Conservation (phyloP, 2,888 invertebrate species). For the Lasioglossum pauxillum region DNA sequence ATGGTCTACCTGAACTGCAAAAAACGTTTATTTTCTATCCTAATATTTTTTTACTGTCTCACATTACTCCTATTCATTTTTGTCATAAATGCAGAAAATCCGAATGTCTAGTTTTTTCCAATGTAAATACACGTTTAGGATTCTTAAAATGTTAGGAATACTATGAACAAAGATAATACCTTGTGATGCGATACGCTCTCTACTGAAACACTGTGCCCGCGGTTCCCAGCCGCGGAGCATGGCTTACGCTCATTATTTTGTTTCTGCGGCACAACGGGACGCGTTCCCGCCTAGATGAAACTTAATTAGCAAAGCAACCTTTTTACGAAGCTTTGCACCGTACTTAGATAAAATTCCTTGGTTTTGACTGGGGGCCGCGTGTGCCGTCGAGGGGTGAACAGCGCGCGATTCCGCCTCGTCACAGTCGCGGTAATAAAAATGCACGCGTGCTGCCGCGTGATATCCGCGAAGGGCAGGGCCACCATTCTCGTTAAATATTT, state of each 20-base stretch:
- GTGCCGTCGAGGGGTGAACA: not conserved
- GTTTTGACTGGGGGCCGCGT: not conserved
- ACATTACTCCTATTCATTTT: no score
- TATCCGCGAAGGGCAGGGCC: constrained; percentile 55
- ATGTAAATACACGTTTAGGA: not conserved
- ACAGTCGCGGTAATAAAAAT: constrained; percentile 38
- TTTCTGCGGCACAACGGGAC: not conserved
- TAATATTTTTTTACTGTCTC: no score
- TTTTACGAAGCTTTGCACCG: constrained; percentile 5
- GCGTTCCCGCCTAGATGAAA: not conserved
- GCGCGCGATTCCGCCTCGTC: constrained; percentile 19
- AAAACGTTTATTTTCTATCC: no score
- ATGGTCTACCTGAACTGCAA: no score
- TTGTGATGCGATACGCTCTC: not conserved
- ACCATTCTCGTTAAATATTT: constrained; percentile 74
- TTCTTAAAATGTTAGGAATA: not conserved
- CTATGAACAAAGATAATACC: not conserved
- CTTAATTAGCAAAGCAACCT: constrained; percentile 19
- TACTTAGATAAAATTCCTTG: not conserved
- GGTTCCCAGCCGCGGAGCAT: not conserved
- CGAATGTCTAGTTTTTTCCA: no score
- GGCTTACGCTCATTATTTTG: not conserved
- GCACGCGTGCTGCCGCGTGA: constrained; percentile 58
- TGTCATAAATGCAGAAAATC: no score
- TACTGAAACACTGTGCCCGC: not conserved